Conservation (phyloP, 1,140 invertebrate species). For the Ericerus pela region DNA sequence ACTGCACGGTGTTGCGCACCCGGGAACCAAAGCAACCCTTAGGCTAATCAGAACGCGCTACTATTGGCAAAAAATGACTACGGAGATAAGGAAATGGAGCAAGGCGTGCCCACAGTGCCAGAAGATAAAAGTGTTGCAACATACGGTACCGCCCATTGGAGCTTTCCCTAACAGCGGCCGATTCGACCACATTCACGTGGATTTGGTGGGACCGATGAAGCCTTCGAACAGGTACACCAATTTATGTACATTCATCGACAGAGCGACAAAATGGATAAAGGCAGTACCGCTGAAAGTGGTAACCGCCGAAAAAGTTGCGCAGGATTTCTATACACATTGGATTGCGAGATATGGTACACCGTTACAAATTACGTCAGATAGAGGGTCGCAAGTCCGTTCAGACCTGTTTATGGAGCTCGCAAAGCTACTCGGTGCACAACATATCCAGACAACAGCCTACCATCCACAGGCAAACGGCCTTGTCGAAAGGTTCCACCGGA, state of each 20-base stretch:
- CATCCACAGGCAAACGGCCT: conserved; percentile 28
- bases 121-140: conserved; percentile 15
- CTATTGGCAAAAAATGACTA: conserved; percentile 31
- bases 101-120: conserved; percentile 24
- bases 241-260: conserved; percentile 26
- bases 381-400: conserved; percentile 28
- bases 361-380: conserved; percentile 24
- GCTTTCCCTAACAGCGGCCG: conserved; percentile 18
- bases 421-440: not conserved
- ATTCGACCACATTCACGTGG: conserved; percentile 32
- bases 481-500: conserved; percentile 25
- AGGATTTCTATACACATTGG: conserved; percentile 18
- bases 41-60: conserved; percentile 29
- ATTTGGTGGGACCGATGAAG: conserved; percentile 31
- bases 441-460: conserved; percentile 28
- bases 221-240: conserved; percentile 21
- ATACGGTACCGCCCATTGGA: not conserved
- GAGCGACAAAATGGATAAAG: conserved; percentile 28
- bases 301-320: conserved; percentile 26
- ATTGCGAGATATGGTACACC: conserved; percentile 27
- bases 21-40: conserved; percentile 23
- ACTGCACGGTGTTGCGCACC: conserved; percentile 28
- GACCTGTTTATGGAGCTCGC: not conserved
- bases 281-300: conserved; percentile 22
- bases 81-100: conserved; percentile 21